Evolutionary conservation across 2,113 vertebrate genomes (phyloP), one percentile per base, ranked within the genome.

Genomic region (Amblyornis subalaris): DNA sequence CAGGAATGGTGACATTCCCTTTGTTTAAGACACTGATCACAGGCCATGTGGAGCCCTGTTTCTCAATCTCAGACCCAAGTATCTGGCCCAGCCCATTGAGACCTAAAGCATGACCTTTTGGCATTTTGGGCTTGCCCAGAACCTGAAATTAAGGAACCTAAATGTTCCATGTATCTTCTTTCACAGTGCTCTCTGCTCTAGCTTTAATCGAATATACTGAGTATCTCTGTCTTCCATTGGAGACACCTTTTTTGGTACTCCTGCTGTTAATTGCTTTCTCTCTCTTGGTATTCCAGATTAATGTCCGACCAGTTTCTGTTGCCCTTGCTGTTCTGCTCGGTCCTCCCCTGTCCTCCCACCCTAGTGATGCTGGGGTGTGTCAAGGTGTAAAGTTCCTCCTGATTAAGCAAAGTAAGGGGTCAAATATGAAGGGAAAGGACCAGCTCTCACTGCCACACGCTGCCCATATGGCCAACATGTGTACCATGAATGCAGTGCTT

Each of bases 11-110:
- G 53, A 44, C 66, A 74, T 88, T 88, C 67, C 26, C 5, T 42
- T 31, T 38, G 36, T 50, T 10, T 23, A 31, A 61, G 62, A 38
- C 0, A 0, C n/a, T n/a, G n/a, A 40, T 86, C 2, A 1, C 16
- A 47, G 64, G 20, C 24, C 14, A 11, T 20, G 31, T 45, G 36
- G 26, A 91, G 45, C 53, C 35, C 10, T 10, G 0, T 55, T 89
- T 76, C 60, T 73, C 62, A 73, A 2, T 47, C 82, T 4, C 33
- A 28, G 24, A 24, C 12, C 14, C 3, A 31, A 36, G 22, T 28
- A 29, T 44, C 31, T 36, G 40, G 24, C n/a, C 12, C 31, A 82
- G 20, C 26, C 18, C 14, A 61, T 0, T 31, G 54, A 76, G 50
- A 70, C 35, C 33, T 76, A 33, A 89, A 57, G 36, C 17, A 25